phyloP scores from a whole-genome alignment of 2,113 vertebrate species.

The Oreochromis spilurus region DNA sequence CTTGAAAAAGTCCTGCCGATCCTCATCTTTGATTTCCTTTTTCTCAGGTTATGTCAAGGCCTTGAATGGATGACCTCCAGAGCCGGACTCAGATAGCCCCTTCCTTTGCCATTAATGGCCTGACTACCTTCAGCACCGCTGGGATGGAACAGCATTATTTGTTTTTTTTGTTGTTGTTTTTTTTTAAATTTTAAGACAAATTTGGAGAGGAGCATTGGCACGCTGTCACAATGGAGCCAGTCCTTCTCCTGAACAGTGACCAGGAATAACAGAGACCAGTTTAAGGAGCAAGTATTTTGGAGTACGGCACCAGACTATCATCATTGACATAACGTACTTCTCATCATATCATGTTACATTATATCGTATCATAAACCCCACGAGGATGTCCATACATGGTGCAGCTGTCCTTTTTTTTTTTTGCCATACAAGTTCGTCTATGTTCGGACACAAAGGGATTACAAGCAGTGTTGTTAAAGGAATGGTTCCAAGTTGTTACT shows the following conservation, averaged over 20 bases:
- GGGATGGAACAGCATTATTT: conserved; percentile 17
- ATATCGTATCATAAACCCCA: not conserved
- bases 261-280: not conserved
- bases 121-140: conserved; percentile 30
- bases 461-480: conserved; percentile 23
- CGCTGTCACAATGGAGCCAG: not conserved
- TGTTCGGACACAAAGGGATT: conserved; percentile 24
- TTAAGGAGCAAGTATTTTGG: not conserved
- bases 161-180: not conserved
- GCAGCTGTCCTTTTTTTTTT: not conserved
- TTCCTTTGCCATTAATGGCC: not conserved
- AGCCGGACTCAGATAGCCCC: conserved; percentile 70
- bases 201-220: not conserved
- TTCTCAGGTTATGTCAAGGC: conserved; percentile 89
- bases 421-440: not conserved
- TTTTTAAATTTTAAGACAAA: not conserved
- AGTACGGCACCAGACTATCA: not conserved
- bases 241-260: not conserved
- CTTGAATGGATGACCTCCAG: conserved; percentile 94
- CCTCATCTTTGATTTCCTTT: not conserved
- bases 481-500: not conserved
- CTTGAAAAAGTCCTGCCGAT: not conserved
- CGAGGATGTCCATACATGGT: not conserved
- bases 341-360: conserved; percentile 44
- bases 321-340: conserved; percentile 9